A percentile compares a stretch with the other conserved stretches of the same genome.
Evolutionary conservation across 2,888 invertebrate genomes (phyloP).

Genomic region (Lasioglossum oenotherae): DNA sequence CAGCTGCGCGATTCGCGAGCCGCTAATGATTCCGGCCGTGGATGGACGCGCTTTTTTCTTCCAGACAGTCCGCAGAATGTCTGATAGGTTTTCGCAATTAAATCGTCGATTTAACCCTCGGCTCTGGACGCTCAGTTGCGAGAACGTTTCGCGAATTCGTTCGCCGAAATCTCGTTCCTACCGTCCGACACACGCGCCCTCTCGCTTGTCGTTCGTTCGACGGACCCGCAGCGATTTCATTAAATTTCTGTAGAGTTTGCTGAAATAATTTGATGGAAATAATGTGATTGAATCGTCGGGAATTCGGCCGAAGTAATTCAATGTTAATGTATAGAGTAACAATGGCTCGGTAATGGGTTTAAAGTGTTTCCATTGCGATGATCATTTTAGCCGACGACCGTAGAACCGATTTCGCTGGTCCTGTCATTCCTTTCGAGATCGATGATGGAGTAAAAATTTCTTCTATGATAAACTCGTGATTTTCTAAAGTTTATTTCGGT

Average conservation of each 20-base stretch:
- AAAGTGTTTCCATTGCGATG: neutral
- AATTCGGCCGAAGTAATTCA: neutral
- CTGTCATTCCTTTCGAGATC: neutral
- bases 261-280: neutral
- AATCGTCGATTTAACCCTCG: constrained; percentile 3
- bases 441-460: neutral
- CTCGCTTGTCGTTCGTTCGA: neutral
- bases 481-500: no score
- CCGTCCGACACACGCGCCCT: neutral
- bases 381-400: neutral
- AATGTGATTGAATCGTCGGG: neutral
- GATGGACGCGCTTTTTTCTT: neutral
- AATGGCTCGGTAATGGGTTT: neutral
- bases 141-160: neutral
- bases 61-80: neutral
- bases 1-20: neutral
- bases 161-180: neutral
- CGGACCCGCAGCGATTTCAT: neutral
- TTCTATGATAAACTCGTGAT: no score
- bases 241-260: neutral
- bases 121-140: neutral
- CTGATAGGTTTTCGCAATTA: constrained; percentile 7
- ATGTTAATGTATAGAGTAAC: neutral
- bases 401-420: neutral
- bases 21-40: neutral